Evolutionary conservation across 92 coral and sea anemone genomes (phyloP), one percentile per base, ranked within the genome.

Genomic region (Paramuricea clavata): DNA sequence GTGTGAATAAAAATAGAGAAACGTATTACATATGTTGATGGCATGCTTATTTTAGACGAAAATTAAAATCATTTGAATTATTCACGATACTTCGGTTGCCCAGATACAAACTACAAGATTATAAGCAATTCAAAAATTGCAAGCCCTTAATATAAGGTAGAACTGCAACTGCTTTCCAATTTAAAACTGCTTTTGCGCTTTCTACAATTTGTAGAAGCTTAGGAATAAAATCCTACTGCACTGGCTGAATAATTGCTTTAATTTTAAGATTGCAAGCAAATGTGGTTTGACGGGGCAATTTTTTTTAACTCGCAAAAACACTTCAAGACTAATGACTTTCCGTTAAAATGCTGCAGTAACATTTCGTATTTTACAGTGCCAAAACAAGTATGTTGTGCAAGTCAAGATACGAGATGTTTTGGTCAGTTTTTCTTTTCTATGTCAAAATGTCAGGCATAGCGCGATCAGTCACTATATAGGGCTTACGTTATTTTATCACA

Each of bases 401-500:
- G 0, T 52, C 6, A 28, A 15, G 68, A 22, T 60, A 60, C n/a
- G 9, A 22, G 28, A 8, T 23, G 15, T 16, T 17, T 56, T 21
- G 8, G 64, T 56, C 64, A 56, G 26, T 39, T 39, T 47, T 47
- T 47, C 10, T 47, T 4, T 1, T 47, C 16, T 6, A 15, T 47
- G 52, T 47, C 9, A 60, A 60, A 60, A 28, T 65, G 39, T 54
- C 17, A 8, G 7, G 0, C 19, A 28, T 65, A 12, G 72, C n/a
- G 12, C 72, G 41, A 31, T 65, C 21, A 65, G 72, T 65, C 28
- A 65, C 72, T 65, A 27, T 65, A 65, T 13, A 52, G 67, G 60
- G 57, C 39, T 54, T 79, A 36, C 32, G 83, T 78, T 78, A 39
- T 57, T 59, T 79, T 79, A 79, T 79, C 84, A 59, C 73, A 79